Evolutionary conservation across 2,888 invertebrate genomes (phyloP).

Genomic region (Meghimatium bilineatum): DNA sequence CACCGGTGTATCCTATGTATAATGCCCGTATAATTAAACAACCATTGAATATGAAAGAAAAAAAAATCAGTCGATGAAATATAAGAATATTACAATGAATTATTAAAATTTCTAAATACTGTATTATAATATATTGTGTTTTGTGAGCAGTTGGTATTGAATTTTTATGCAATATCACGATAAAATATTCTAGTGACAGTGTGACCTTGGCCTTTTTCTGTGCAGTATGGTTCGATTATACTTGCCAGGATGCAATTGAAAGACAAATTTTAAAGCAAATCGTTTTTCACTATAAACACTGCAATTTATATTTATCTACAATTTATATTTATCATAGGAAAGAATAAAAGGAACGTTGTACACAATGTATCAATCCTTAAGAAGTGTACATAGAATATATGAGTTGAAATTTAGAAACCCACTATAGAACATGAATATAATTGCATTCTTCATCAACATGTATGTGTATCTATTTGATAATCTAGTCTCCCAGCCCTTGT

Average conservation of each 20-base stretch:
- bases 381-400: too few relatives aligned
- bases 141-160: neutral
- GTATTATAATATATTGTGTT: neutral
- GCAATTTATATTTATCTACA: neutral
- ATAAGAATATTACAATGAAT: neutral
- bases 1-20: neutral
- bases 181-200: neutral
- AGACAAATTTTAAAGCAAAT: neutral
- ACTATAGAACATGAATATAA: neutral
- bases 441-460: neutral
- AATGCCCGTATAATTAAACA: neutral
- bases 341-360: neutral
- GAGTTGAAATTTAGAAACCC: neutral
- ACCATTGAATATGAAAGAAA: neutral
- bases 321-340: neutral
- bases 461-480: neutral
- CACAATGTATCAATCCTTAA: too few relatives aligned
- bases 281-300: neutral
- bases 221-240: constrained; percentile 29
- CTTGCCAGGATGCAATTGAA: constrained; percentile 27
- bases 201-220: constrained; percentile 36
- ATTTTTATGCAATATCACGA: neutral
- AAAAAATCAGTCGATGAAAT: too few relatives aligned
- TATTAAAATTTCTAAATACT: neutral
- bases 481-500: neutral